Evolutionary conservation across 2,888 invertebrate genomes (phyloP).

Genomic region (Hemicrepidius hirtus): DNA sequence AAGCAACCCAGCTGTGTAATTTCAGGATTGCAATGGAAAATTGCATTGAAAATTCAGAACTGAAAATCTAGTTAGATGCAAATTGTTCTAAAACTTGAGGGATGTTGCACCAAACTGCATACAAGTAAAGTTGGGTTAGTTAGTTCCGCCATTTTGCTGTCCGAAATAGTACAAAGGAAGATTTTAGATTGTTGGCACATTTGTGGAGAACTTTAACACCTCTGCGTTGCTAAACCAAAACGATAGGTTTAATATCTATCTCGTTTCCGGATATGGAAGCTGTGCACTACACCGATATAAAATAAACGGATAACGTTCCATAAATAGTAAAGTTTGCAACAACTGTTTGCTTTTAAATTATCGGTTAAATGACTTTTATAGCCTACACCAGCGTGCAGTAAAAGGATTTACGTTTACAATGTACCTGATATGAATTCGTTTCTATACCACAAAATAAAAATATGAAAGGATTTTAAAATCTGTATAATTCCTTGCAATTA

Average conservation of each 20-base stretch:
- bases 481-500: no score
- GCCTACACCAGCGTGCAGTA: neutral
- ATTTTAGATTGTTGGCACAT: neutral
- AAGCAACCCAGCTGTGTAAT: neutral
- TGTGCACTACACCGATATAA: constrained; percentile 12
- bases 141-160: constrained; percentile 20
- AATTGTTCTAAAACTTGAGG: constrained; percentile 17
- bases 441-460: no score
- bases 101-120: constrained; percentile 14
- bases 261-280: constrained; percentile 6
- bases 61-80: constrained; percentile 6
- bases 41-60: constrained; percentile 1
- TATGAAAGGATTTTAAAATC: no score
- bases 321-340: constrained; percentile 19
- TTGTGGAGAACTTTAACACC: neutral
- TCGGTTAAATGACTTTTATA: constrained; percentile 3
- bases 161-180: constrained; percentile 7
- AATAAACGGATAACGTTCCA: constrained; percentile 11
- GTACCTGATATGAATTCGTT: neutral
- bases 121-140: constrained; percentile 11
- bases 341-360: constrained; percentile 17
- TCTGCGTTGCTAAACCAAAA: neutral
- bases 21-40: neutral
- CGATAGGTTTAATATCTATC: constrained; percentile 1
- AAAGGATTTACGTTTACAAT: neutral